Conservation (phyloP, 2,888 invertebrate species). For the Calliphora vomitoria region DNA sequence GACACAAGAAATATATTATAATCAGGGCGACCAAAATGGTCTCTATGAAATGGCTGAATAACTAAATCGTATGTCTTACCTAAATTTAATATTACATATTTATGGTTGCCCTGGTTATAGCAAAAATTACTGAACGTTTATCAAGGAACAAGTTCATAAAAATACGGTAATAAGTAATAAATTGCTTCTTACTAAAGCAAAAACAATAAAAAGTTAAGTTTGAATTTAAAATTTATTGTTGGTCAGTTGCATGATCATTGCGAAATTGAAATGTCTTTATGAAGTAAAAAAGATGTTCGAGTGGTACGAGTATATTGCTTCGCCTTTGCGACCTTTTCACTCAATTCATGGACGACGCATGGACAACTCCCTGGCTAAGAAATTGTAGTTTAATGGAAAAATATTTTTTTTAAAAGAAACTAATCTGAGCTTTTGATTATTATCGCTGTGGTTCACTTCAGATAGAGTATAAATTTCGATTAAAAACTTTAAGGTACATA, state of each 20-base stretch:
- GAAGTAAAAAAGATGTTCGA: slow-evolving; percentile 16
- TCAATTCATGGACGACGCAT: slow-evolving; percentile 10
- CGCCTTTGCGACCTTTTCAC: slow-evolving; percentile 57
- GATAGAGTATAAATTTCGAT: slow-evolving; percentile 49
- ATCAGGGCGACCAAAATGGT: too few species aligned
- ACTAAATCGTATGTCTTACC: too few species aligned
- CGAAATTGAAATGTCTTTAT: slow-evolving; percentile 68
- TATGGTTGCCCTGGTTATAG: neutral
- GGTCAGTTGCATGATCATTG: slow-evolving; percentile 54
- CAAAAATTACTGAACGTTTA: slow-evolving; percentile 14
- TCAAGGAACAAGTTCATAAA: slow-evolving; percentile 42
- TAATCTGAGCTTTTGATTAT: slow-evolving; percentile 9
- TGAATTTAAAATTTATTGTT: slow-evolving; percentile 56
- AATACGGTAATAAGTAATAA: slow-evolving; percentile 47
- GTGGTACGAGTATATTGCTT: slow-evolving; percentile 12
- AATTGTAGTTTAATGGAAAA: slow-evolving; percentile 75
- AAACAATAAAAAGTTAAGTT: slow-evolving; percentile 13
- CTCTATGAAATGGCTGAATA: too few species aligned
- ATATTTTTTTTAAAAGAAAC: slow-evolving; percentile 55
- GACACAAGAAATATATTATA: too few species aligned
- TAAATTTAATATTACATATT: too few species aligned
- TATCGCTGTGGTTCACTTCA: slow-evolving; percentile 32
- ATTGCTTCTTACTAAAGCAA: slow-evolving; percentile 14
- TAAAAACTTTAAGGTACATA: slow-evolving; percentile 26
- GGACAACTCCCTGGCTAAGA: slow-evolving; percentile 26